Percentiles rank a stretch among this genome's conserved stretches.
Conservation (phyloP, 2,113 vertebrate genomes). For the Podarcis cretensis region DNA sequence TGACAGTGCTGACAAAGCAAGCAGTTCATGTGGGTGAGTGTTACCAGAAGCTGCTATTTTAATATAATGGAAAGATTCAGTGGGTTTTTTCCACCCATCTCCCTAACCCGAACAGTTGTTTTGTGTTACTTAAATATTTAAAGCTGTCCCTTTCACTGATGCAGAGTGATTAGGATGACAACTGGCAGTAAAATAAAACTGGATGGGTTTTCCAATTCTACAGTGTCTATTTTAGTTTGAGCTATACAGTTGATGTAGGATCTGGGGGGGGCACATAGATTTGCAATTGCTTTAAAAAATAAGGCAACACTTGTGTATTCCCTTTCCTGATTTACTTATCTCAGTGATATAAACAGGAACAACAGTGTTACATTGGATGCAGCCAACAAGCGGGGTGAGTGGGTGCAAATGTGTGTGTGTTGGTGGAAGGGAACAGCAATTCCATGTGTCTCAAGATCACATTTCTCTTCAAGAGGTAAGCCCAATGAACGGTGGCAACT, state of each 20-base stretch:
- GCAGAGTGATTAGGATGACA: neutral
- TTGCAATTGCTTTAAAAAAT: neutral
- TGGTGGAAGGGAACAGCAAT: neutral
- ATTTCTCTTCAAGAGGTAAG: neutral
- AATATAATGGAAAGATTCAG: neutral
- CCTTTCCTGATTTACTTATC: neutral
- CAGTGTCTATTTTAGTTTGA: neutral
- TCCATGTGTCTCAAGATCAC: neutral
- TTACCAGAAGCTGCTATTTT: neutral
- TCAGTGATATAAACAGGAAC: neutral
- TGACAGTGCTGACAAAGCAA: neutral
- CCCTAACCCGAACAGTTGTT: neutral
- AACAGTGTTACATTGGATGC: neutral
- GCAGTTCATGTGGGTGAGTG: neutral
- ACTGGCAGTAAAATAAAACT: accelerated
- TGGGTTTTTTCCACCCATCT: neutral
- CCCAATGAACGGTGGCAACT: neutral
- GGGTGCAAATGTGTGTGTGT: neutral
- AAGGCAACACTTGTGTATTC: neutral
- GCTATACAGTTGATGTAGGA: neutral
- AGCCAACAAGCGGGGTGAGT: too few species aligned
- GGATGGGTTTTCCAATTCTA: neutral
- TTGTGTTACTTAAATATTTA: neutral
- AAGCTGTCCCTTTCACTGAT: neutral
- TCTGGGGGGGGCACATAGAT: neutral